These are phyloP conservation scores for Hippoglossus hippoglossus DNA, from an alignment of 2,797 vertebrate genomes.

Conservation along the genomic window DNA sequence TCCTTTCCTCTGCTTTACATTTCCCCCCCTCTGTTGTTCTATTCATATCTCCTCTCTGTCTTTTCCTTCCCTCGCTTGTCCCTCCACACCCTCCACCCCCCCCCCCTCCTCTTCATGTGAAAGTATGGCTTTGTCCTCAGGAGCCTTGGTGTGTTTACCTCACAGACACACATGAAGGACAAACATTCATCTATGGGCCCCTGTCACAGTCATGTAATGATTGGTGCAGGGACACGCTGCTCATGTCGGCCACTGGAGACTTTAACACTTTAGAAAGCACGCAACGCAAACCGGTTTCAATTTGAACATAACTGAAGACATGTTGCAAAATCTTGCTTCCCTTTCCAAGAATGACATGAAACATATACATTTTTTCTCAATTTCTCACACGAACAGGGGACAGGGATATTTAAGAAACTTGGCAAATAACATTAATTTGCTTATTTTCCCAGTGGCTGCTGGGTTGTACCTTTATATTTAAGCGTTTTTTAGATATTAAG, in stretches of 20 bases:
- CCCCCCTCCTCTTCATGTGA: background rate
- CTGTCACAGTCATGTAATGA: constrained; percentile 39
- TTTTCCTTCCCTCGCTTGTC: background rate
- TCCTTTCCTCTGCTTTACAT: background rate
- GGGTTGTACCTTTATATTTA: background rate
- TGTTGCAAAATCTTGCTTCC: too few relatives aligned
- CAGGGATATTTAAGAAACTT: too few relatives aligned
- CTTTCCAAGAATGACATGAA: too few relatives aligned
- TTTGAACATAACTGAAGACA: too few relatives aligned
- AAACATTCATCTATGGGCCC: constrained; percentile 43
- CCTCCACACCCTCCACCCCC: too few relatives aligned
- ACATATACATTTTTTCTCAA: too few relatives aligned
- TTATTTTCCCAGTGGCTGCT: background rate
- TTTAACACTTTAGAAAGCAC: background rate
- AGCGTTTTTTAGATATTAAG: too few relatives aligned
- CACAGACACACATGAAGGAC: constrained; percentile 56
- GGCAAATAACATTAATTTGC: too few relatives aligned
- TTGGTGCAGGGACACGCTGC: constrained; percentile 7
- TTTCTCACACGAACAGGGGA: too few relatives aligned
- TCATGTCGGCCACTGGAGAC: constrained; percentile 7
- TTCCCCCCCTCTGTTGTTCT: background rate
- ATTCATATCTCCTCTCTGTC: background rate
- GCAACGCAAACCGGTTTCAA: background rate
- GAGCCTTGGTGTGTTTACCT: constrained; percentile 49
- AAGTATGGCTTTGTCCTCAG: constrained; percentile 15